Percentiles rank a stretch among this genome's conserved stretches.
phyloP scores from a whole-genome alignment of 2,888 invertebrate species.

The Drosophila meridionalis region DNA sequence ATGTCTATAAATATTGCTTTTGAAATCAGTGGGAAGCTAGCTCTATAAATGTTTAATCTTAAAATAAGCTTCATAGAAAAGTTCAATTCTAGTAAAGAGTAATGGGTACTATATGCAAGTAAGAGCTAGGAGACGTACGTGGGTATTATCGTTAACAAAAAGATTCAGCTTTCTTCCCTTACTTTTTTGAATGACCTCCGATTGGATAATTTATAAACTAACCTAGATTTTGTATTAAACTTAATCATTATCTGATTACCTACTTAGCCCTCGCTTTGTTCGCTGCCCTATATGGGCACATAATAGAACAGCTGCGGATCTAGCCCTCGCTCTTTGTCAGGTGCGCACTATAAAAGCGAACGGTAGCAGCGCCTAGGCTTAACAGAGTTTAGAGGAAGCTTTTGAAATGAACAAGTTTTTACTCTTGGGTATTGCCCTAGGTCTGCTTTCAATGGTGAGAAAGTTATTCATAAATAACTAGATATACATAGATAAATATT shows the following conservation, averaged over 20 bases:
- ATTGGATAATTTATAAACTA: neutral
- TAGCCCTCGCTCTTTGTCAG: constrained; percentile 18
- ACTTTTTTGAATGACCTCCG: neutral
- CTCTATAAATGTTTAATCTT: neutral
- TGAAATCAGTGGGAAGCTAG: neutral
- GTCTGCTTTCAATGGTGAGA: constrained; percentile 44
- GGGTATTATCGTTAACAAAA: neutral
- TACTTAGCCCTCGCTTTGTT: constrained; percentile 16
- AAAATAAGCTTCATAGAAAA: too few species aligned
- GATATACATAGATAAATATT: neutral
- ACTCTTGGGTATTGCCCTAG: constrained; percentile 26
- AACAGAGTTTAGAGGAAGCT: constrained; percentile 5
- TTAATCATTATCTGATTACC: neutral
- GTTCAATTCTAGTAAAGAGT: too few species aligned
- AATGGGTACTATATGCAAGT: neutral
- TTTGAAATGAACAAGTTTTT: constrained; percentile 41
- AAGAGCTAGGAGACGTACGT: too few species aligned
- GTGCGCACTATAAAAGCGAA: constrained; percentile 40
- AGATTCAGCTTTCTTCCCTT: neutral
- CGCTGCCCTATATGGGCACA: constrained; percentile 8
- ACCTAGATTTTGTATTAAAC: neutral
- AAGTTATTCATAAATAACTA: neutral
- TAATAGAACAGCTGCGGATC: constrained; percentile 45
- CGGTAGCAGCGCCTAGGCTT: neutral
- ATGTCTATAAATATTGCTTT: too few species aligned